A percentile compares a stretch with the other conserved stretches of the same genome.
Evolutionary conservation across 2,888 invertebrate genomes (phyloP).

Genomic region (Melanostoma scalare): DNA sequence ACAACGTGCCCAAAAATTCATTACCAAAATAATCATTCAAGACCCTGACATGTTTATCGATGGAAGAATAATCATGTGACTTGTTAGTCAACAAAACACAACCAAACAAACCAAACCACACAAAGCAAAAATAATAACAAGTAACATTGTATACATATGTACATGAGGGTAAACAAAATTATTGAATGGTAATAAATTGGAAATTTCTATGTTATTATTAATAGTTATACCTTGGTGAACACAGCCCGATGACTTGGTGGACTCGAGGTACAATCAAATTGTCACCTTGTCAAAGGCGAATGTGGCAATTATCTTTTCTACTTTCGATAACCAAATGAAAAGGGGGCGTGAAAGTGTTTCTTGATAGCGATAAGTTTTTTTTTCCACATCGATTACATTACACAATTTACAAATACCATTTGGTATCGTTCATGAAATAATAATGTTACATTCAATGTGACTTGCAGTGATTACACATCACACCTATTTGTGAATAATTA

Average conservation of each 20-base stretch:
- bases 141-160: no score
- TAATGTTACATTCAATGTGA: slow-evolving; percentile 15
- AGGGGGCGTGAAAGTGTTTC: slow-evolving; percentile 21
- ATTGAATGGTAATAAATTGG: slow-evolving; percentile 53
- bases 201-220: slow-evolving; percentile 49
- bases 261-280: slow-evolving; percentile 36
- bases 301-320: slow-evolving; percentile 56
- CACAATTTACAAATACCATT: neutral
- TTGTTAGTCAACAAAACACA: slow-evolving; percentile 10
- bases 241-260: slow-evolving; percentile 15
- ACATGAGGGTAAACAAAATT: slow-evolving; percentile 60
- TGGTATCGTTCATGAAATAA: neutral
- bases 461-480: slow-evolving; percentile 1
- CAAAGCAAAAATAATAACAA: slow-evolving; percentile 20
- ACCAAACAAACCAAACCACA: slow-evolving; percentile 14
- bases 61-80: slow-evolving; percentile 44
- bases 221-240: slow-evolving; percentile 26
- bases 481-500: neutral
- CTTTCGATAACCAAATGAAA: slow-evolving; percentile 26
- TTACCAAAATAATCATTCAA: slow-evolving; percentile 56
- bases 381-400: slow-evolving; percentile 1
- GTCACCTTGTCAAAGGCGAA: slow-evolving; percentile 53
- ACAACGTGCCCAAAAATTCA: slow-evolving; percentile 46
- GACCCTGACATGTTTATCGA: slow-evolving; percentile 43
- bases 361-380: slow-evolving; percentile 2